Conservation (phyloP, 2,797 vertebrate genomes). For the Pampus argenteus region DNA sequence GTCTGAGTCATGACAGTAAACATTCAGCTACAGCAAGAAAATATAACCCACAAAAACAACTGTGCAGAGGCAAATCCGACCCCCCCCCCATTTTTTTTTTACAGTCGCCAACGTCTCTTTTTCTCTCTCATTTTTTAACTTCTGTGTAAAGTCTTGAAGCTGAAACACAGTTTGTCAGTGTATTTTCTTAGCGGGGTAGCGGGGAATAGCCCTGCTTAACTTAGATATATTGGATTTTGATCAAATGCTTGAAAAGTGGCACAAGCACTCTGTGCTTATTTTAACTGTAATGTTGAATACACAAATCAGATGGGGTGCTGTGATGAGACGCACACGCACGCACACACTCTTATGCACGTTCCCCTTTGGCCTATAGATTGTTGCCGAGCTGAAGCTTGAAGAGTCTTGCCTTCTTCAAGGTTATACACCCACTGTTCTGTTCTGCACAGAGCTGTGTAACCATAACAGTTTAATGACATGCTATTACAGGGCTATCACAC, state of each 20-base stretch:
- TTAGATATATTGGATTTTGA: conserved; percentile 79
- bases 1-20: conserved; percentile 75
- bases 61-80: conserved; percentile 50
- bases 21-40: conserved; percentile 64
- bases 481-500: conserved; percentile 82
- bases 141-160: conserved; percentile 47
- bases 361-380: conserved; percentile 60
- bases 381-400: conserved; percentile 60
- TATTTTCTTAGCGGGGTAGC: conserved; percentile 79
- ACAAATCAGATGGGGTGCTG: conserved; percentile 75
- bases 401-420: conserved; percentile 75
- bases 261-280: conserved; percentile 78
- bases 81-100: conserved; percentile 27
- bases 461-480: conserved; percentile 85
- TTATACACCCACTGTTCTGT: conserved; percentile 77
- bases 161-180: conserved; percentile 59
- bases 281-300: conserved; percentile 82
- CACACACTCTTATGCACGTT: conserved; percentile 20
- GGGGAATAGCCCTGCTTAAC: conserved; percentile 58
- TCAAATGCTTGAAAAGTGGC: conserved; percentile 79
- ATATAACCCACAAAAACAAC: conserved; percentile 61
- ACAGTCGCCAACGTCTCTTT: conserved; percentile 39
- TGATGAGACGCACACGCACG: conserved; percentile 48
- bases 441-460: conserved; percentile 81
- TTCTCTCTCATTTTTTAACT: conserved; percentile 41